These are phyloP conservation scores for Conops quadrifasciatus DNA, from an alignment of 2,888 invertebrate genomes.

Conservation along the genomic window DNA sequence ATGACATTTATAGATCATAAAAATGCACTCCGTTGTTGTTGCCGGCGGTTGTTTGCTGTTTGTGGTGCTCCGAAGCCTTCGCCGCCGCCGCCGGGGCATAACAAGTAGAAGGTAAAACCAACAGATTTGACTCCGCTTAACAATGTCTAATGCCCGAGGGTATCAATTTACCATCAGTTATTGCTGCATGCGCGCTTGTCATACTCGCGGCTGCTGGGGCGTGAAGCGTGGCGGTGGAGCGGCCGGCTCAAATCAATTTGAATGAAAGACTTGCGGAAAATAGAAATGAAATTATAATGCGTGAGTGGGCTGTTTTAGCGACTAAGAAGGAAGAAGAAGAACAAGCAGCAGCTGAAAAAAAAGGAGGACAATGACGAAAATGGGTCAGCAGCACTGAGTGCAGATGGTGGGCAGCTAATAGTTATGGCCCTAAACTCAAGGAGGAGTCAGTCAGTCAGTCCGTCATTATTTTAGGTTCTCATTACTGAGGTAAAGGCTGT, in stretches of 20 bases:
- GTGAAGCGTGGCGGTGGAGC: neutral
- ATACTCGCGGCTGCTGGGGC: neutral
- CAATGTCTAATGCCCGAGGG: slow-evolving; percentile 55
- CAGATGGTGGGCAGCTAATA: neutral
- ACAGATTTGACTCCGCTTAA: slow-evolving; percentile 16
- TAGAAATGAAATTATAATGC: neutral
- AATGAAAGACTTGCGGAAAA: neutral
- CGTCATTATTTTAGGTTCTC: too few species aligned
- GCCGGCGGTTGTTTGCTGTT: too few species aligned
- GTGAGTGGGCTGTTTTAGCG: neutral
- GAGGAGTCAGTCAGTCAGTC: neutral
- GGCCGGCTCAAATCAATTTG: neutral
- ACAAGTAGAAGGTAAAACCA: slow-evolving; percentile 18
- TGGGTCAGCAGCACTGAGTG: neutral
- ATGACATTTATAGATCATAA: slow-evolving; percentile 66
- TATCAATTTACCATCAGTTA: slow-evolving; percentile 60
- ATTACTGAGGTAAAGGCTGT: too few species aligned
- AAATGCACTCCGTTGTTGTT: slow-evolving; percentile 53
- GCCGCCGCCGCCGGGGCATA: slow-evolving; percentile 34
- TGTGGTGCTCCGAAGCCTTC: neutral
- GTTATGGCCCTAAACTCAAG: neutral
- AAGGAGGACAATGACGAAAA: neutral
- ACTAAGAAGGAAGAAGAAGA: neutral
- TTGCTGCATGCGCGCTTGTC: slow-evolving; percentile 29
- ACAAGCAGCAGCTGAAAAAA: neutral